Evolutionary conservation across 2,797 vertebrate genomes (phyloP).

Genomic region (Gymnodraco acuticeps): DNA sequence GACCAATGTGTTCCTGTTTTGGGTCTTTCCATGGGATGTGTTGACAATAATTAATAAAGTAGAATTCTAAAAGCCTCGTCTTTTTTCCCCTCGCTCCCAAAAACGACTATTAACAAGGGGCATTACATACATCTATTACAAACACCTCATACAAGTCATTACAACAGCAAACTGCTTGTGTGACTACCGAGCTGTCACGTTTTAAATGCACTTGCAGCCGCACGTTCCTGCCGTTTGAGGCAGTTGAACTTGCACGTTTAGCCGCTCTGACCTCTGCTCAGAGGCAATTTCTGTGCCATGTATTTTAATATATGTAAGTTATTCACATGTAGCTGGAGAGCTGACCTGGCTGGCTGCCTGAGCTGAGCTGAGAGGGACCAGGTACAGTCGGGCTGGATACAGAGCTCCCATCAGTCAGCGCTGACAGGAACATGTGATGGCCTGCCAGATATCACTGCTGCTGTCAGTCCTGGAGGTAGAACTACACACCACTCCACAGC

Average conservation of each 20-base stretch:
- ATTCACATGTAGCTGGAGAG: conserved; percentile 67
- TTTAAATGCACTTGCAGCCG: conserved; percentile 56
- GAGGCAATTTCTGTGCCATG: conserved; percentile 65
- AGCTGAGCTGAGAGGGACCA: conserved; percentile 58
- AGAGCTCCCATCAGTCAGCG: conserved; percentile 72
- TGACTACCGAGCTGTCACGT: conserved; percentile 41
- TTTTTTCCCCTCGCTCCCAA: neutral
- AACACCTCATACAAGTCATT: conserved; percentile 28
- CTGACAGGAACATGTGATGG: conserved; percentile 75
- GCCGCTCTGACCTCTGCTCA: conserved; percentile 68
- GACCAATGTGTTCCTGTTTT: neutral
- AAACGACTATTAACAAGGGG: conserved; percentile 17
- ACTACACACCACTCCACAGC: conserved; percentile 49
- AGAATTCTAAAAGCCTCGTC: too few species aligned
- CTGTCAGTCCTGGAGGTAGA: conserved; percentile 70
- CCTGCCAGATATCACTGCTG: conserved; percentile 74
- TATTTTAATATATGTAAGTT: conserved; percentile 76
- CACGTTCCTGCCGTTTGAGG: conserved; percentile 59
- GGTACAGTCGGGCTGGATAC: conserved; percentile 59
- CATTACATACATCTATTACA: conserved; percentile 11
- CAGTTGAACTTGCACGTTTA: conserved; percentile 66
- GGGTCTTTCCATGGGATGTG: conserved; percentile 14
- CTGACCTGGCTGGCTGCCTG: conserved; percentile 48
- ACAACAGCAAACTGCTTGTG: conserved; percentile 32
- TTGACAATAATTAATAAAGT: neutral